These are phyloP conservation scores for Pristionchus arcanus DNA, from an alignment of 2,888 invertebrate species.

Conservation along the genomic window DNA sequence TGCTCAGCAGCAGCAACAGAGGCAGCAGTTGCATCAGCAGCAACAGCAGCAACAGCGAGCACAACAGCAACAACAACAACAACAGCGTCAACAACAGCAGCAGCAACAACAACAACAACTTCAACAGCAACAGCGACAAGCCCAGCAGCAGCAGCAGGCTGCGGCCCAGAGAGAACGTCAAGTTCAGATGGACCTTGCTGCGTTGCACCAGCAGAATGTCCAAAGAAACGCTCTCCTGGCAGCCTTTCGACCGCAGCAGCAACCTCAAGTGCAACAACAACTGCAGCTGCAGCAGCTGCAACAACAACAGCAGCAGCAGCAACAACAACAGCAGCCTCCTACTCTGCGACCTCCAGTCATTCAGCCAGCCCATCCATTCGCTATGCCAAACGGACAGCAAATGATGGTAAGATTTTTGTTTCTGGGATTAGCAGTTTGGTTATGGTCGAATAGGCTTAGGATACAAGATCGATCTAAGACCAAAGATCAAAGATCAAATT, in stretches of 20 bases:
- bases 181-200: too few relatives aligned
- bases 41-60: neutral
- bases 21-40: neutral
- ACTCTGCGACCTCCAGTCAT: neutral
- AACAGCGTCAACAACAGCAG: neutral
- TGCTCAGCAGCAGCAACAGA: neutral
- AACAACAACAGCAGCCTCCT: constrained; percentile 17
- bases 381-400: neutral
- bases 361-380: neutral
- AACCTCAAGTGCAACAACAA: too few relatives aligned
- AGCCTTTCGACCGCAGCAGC: too few relatives aligned
- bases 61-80: neutral
- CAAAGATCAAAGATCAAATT: neutral
- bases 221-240: too few relatives aligned
- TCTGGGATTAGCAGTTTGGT: too few relatives aligned
- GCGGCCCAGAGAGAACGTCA: too few relatives aligned
- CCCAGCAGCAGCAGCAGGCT: neutral
- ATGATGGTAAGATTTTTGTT: neutral
- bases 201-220: too few relatives aligned
- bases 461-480: neutral
- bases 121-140: neutral
- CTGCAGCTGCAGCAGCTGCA: neutral
- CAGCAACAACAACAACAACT: neutral
- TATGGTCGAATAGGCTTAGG: too few relatives aligned
- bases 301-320: neutral